Conservation (phyloP, 2,113 vertebrate genomes). For the Suncus etruscus region DNA sequence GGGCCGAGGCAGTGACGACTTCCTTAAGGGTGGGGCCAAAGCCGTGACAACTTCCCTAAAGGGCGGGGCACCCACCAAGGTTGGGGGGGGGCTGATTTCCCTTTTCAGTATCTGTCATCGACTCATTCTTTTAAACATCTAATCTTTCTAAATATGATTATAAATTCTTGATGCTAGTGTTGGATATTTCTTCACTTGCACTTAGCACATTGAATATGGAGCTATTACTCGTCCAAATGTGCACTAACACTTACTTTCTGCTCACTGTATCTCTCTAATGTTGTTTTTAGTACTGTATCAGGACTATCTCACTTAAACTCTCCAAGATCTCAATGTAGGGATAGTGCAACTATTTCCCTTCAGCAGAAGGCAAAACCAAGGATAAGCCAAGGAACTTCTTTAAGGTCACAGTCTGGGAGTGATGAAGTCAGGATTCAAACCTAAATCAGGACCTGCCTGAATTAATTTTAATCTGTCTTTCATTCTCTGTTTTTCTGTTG, state of each 20-base stretch:
- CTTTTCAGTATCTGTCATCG: background rate
- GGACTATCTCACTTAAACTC: background rate
- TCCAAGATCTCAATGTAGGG: background rate
- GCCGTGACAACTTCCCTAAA: too few species aligned
- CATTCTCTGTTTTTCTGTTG: background rate
- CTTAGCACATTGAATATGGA: background rate
- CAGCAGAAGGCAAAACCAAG: background rate
- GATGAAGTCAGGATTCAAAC: background rate
- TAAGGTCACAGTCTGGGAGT: background rate
- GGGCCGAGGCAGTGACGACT: too few species aligned
- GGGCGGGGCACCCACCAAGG: too few species aligned
- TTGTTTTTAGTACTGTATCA: background rate
- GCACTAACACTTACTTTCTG: background rate
- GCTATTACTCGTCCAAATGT: background rate
- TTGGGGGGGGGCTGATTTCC: too few species aligned
- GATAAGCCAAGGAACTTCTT: background rate
- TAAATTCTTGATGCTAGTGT: background rate
- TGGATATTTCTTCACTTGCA: background rate
- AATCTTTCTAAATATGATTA: background rate
- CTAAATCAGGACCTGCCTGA: background rate
- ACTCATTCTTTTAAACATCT: background rate
- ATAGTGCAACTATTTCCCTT: background rate
- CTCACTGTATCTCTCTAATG: background rate
- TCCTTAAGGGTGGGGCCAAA: too few species aligned
- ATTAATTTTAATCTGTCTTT: background rate